Conservation (phyloP, 2,797 vertebrate genomes). For the Typhlichthys subterraneus region DNA sequence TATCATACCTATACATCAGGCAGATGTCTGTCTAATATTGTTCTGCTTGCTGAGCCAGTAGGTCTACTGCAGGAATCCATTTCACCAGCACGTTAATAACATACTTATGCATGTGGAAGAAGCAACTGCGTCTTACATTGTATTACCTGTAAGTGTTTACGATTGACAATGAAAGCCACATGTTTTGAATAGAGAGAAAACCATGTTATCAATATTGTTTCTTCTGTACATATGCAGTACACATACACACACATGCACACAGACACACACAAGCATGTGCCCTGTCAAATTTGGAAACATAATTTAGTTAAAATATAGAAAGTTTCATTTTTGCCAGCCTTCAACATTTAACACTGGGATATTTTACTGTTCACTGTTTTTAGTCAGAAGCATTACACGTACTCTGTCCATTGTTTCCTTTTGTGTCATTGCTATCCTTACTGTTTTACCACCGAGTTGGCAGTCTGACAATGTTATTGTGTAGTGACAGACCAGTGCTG, state of each 20-base stretch:
- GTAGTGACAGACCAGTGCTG: neutral
- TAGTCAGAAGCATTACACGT: too few relatives aligned
- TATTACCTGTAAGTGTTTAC: neutral
- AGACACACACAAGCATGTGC: neutral
- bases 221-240: neutral
- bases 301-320: too few relatives aligned
- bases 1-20: neutral
- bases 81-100: slow-evolving; percentile 1
- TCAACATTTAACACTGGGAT: too few relatives aligned
- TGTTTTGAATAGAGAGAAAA: too few relatives aligned
- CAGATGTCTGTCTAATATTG: neutral
- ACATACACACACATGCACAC: slow-evolving; percentile 1
- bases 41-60: neutral
- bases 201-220: too few relatives aligned
- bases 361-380: too few relatives aligned
- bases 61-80: neutral
- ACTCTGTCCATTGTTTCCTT: too few relatives aligned
- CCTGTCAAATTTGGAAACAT: neutral
- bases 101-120: neutral
- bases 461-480: neutral
- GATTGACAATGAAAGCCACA: neutral
- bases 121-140: slow-evolving; percentile 3
- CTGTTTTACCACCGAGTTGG: neutral
- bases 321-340: too few relatives aligned
- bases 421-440: too few relatives aligned